These are phyloP conservation scores for Melieria crassipennis DNA, from an alignment of 2,888 invertebrate species.

Conservation along the genomic window DNA sequence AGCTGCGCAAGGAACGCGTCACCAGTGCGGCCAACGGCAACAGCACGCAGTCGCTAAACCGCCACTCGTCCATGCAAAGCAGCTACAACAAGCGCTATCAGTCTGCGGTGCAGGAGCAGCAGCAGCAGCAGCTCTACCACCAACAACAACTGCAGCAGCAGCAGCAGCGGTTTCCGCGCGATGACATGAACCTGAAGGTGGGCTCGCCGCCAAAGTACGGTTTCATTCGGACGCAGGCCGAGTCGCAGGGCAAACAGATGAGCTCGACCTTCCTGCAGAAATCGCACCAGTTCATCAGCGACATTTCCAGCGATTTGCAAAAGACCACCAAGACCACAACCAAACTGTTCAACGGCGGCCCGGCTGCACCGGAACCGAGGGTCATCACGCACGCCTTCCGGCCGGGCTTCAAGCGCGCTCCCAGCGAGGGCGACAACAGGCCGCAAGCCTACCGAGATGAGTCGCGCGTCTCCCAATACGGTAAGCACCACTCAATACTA, in stretches of 20 bases:
- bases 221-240: slow-evolving; percentile 66
- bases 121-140: slow-evolving; percentile 31
- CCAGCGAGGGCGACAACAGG: slow-evolving; percentile 65
- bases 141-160: slow-evolving; percentile 45
- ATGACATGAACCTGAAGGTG: slow-evolving; percentile 66
- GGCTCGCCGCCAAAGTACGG: slow-evolving; percentile 73
- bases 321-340: slow-evolving; percentile 39
- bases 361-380: slow-evolving; percentile 32
- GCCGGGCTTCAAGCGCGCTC: slow-evolving; percentile 63
- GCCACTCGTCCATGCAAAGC: slow-evolving; percentile 54
- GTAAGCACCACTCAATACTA: slow-evolving; percentile 67
- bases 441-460: slow-evolving; percentile 79
- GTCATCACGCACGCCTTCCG: slow-evolving; percentile 55
- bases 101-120: slow-evolving; percentile 40
- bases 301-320: slow-evolving; percentile 72
- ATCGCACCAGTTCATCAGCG: slow-evolving; percentile 74
- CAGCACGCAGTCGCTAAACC: slow-evolving; percentile 59
- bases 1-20: slow-evolving; percentile 52
- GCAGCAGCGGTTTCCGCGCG: slow-evolving; percentile 48
- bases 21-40: slow-evolving; percentile 40
- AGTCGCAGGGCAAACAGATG: slow-evolving; percentile 73
- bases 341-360: slow-evolving; percentile 40
- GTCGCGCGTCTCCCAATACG: slow-evolving; percentile 75
- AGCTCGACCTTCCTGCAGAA: slow-evolving; percentile 75
- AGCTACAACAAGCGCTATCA: slow-evolving; percentile 38